A percentile compares a stretch with the other conserved stretches of the same genome.
phyloP scores from a whole-genome alignment of 1,140 invertebrate genomes.

The Hylaeus volcanicus region DNA sequence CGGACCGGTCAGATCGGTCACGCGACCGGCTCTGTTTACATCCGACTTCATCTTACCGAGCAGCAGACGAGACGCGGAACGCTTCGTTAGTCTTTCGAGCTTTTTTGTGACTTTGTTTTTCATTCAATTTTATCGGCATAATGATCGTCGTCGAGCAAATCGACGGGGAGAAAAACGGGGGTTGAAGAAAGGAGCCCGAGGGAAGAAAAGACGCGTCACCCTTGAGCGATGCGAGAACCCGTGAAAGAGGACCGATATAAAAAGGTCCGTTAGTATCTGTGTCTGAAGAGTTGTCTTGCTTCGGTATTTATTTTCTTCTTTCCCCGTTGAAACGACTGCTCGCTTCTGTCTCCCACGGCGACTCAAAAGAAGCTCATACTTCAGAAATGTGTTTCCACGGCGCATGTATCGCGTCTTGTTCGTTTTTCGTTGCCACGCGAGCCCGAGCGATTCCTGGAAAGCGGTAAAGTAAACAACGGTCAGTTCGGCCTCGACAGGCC shows the following conservation, averaged over 20 bases:
- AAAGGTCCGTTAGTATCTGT: conserved; percentile 49
- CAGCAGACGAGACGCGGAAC: no score
- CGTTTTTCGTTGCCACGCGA: no score
- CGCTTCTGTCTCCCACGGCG: neutral
- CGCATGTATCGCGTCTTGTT: no score
- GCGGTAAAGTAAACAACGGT: neutral
- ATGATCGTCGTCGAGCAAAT: conserved; percentile 18
- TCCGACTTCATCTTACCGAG: no score
- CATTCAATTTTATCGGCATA: conserved; percentile 31
- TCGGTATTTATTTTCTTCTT: conserved; percentile 40
- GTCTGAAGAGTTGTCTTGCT: conserved; percentile 30
- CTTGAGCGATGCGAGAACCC: conserved; percentile 16
- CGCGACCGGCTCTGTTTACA: no score
- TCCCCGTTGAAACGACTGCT: conserved; percentile 5
- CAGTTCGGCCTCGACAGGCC: no score
- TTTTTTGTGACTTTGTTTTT: neutral
- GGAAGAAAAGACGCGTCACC: conserved; percentile 42
- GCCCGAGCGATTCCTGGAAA: no score
- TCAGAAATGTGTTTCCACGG: no score
- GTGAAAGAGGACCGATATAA: conserved; percentile 29
- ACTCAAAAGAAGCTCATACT: neutral
- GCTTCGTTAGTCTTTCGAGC: neutral
- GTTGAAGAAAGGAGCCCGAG: conserved; percentile 3
- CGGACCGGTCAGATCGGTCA: no score
- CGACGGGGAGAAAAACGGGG: no score